These are phyloP conservation scores for Ceratosolen fusciceps DNA, from an alignment of 1,140 invertebrate species.

Conservation along the genomic window DNA sequence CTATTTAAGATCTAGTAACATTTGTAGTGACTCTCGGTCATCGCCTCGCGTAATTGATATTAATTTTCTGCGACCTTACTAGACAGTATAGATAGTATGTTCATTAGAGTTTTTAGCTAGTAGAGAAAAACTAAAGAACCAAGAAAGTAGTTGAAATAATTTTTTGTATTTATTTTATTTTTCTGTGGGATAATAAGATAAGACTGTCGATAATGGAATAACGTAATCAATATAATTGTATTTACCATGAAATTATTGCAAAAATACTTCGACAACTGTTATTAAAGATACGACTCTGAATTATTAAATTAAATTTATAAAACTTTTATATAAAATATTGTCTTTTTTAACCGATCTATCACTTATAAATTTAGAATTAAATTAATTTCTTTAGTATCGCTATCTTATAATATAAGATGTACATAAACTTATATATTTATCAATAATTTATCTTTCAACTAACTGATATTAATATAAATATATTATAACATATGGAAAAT, in stretches of 20 bases:
- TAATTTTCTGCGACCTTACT: conserved; percentile 53
- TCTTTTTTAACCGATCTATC: background rate
- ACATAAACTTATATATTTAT: too few species aligned
- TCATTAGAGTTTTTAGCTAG: conserved; percentile 58
- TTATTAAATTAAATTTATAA: background rate
- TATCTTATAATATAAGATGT: too few species aligned
- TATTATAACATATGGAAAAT: too few species aligned
- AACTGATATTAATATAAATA: too few species aligned
- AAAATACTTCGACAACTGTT: background rate
- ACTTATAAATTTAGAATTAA: too few species aligned
- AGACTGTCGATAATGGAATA: conserved; percentile 54
- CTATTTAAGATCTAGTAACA: background rate
- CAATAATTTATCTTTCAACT: too few species aligned
- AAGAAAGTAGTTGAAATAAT: conserved; percentile 41
- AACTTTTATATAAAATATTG: too few species aligned
- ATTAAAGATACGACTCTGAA: background rate
- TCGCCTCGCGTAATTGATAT: conserved; percentile 54
- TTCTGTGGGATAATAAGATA: conserved; percentile 52
- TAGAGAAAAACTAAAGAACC: conserved; percentile 30
- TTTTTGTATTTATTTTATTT: conserved; percentile 59
- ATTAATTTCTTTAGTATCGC: too few species aligned
- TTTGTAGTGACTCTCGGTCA: background rate
- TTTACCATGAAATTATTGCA: background rate
- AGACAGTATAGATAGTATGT: conserved; percentile 55
- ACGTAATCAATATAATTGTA: background rate